Evolutionary conservation across 2,888 invertebrate species (phyloP), one percentile per base, ranked within the genome.

Genomic region (Hirtodrosophila histrioides): DNA sequence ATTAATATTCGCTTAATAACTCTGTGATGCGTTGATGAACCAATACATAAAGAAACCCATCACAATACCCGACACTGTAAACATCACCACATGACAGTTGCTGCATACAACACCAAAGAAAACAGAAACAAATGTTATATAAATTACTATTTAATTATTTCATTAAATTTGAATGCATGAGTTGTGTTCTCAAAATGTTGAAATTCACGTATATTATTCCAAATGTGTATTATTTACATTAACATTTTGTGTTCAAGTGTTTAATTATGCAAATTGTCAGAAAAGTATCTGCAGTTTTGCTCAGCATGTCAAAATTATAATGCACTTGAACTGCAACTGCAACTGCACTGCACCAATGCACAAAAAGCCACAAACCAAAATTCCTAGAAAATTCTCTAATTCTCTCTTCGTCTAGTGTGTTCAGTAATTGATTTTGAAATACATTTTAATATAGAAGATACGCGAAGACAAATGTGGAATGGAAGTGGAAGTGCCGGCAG

Each of bases 401-500:
- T 45, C 2, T 40, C 29, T 60, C 12, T 54, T 27, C 17, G 29
- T 17, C 17, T 24, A 45, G 12, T 62, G 46, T 57, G 35, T 53
- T 69, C 58, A 46, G 63, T 79, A 79, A 79, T 79, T 68, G 83
- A 76, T 79, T 82, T 79, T 60, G 65, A 65, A 76, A 60, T 60
- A 43, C 56, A 63, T 66, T 74, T 70, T 49, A 75, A 66, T 77
- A 51, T 54, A 17, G 53, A 37, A 17, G 53, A 37, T 24, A 50
- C 55, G 53, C 67, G 48, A 65, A 36, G 71, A 56, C 36, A 55
- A 51, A 51, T 71, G 37, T 43, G 39, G 36, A 44, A 55, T 51
- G 53, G 12, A 67, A 61, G 12, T 36, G 8, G 9, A 24, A 39
- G 27, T 44, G 41, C 24, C 46, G 36, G 44, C 10, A 24, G 29